Conservation (phyloP, 2,888 invertebrate genomes). For the Plebejus anna region DNA sequence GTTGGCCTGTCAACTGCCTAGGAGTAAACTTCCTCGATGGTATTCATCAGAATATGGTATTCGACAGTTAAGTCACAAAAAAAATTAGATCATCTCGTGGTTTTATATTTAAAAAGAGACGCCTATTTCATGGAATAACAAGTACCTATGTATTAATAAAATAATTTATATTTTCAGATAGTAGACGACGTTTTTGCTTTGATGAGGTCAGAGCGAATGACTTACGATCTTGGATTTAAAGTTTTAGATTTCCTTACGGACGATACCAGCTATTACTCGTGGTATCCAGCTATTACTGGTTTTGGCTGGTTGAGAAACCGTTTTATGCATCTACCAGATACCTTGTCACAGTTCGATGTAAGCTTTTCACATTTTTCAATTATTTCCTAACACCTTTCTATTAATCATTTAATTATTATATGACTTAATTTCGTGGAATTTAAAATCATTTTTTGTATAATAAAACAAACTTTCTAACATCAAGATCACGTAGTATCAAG, state of each 20-base stretch:
- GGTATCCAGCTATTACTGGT: constrained; percentile 69
- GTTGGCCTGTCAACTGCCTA: too few relatives aligned
- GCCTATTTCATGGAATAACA: too few relatives aligned
- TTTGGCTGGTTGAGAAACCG: constrained; percentile 67
- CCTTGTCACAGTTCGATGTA: constrained; percentile 57
- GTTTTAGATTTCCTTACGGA: constrained; percentile 63
- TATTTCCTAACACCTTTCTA: background rate
- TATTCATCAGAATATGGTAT: too few relatives aligned
- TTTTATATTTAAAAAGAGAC: too few relatives aligned
- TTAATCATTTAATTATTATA: background rate
- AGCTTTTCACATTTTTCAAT: constrained; percentile 38
- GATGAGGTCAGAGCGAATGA: constrained; percentile 59
- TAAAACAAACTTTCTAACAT: too few relatives aligned
- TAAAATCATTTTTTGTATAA: too few relatives aligned
- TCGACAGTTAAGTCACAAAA: too few relatives aligned
- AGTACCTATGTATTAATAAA: background rate
- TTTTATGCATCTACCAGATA: constrained; percentile 58
- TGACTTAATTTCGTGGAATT: background rate
- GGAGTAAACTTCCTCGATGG: too few relatives aligned
- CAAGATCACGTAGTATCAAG: background rate
- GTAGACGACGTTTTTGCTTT: constrained; percentile 70
- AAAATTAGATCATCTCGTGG: too few relatives aligned
- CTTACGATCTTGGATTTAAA: constrained; percentile 57
- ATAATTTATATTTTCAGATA: constrained; percentile 50
- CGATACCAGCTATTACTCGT: constrained; percentile 63